Conservation (phyloP, 2,113 vertebrate species). For the Platysternon megacephalum region DNA sequence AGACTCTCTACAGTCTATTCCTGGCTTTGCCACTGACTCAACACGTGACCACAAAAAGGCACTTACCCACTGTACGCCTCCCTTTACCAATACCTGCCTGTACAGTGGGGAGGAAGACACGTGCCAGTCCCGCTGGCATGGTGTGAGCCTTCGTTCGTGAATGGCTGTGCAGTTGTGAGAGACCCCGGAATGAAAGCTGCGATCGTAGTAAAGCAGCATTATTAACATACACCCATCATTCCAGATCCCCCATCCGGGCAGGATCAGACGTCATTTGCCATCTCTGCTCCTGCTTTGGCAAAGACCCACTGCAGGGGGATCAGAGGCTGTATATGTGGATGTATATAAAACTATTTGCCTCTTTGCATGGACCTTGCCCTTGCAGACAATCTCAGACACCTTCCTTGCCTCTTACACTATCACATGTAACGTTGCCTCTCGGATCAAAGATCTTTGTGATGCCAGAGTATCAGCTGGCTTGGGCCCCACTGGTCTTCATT, state of each 20-base stretch:
- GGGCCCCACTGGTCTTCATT: background rate
- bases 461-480: background rate
- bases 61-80: background rate
- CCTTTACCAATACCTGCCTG: background rate
- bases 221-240: background rate
- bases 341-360: background rate
- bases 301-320: background rate
- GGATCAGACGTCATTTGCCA: background rate
- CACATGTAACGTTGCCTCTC: accelerated
- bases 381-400: accelerated
- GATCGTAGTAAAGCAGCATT: background rate
- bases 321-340: background rate
- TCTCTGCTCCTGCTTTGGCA: background rate
- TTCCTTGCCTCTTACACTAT: background rate
- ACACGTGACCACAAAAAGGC: background rate
- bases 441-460: background rate
- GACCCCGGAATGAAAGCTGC: background rate
- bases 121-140: background rate
- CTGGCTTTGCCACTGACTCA: background rate
- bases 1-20: background rate
- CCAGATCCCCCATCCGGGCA: background rate
- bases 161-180: background rate
- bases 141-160: background rate
- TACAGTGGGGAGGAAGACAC: background rate
- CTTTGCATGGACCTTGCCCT: background rate